A percentile compares a stretch with the other conserved stretches of the same genome.
These are phyloP conservation scores for Dryobates pubescens DNA, from an alignment of 2,797 vertebrate genomes.

Conservation along the genomic window DNA sequence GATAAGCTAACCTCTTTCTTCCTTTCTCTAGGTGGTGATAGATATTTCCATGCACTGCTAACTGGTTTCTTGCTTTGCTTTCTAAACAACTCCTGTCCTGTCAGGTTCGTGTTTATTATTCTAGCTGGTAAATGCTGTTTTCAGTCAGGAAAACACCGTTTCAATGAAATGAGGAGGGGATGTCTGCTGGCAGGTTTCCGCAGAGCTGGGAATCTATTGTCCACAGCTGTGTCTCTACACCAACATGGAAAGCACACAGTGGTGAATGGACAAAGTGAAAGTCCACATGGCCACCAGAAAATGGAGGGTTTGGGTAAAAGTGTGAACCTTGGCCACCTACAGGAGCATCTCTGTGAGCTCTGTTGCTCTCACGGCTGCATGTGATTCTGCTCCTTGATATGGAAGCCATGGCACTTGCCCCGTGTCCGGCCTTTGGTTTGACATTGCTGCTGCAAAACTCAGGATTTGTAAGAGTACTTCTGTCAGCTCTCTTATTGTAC, in stretches of 20 bases:
- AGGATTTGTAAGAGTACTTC: background rate
- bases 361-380: background rate
- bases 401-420: background rate
- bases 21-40: background rate
- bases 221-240: background rate
- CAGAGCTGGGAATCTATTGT: background rate
- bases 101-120: background rate
- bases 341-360: rapidly evolving
- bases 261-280: background rate
- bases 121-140: background rate
- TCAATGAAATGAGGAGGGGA: background rate
- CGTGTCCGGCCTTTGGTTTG: background rate
- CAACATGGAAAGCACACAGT: rapidly evolving
- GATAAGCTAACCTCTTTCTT: background rate
- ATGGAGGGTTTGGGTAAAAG: background rate
- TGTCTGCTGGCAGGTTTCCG: background rate
- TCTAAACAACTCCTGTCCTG: background rate
- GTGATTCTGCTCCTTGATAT: background rate
- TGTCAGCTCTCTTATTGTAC: background rate
- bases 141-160: background rate
- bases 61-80: background rate
- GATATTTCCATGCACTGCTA: background rate
- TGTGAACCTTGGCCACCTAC: background rate
- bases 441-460: background rate
- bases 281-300: background rate